Percentiles rank a stretch among this genome's conserved stretches.
These are phyloP conservation scores for Rhynchopsitta pachyrhyncha DNA, from an alignment of 2,113 vertebrate genomes.

Conservation along the genomic window DNA sequence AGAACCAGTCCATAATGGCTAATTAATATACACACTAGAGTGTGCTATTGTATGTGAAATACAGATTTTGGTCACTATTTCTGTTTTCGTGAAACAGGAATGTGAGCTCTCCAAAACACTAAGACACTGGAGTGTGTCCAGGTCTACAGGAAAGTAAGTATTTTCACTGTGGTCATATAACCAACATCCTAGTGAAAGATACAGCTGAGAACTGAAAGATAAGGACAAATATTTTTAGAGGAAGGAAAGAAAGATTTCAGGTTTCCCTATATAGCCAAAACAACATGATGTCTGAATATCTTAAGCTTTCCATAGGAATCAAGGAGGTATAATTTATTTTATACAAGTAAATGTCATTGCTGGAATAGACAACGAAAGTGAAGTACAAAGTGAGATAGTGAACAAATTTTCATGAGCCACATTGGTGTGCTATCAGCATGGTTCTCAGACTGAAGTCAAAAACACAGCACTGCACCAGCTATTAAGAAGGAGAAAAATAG, in stretches of 20 bases:
- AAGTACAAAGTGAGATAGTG: background rate
- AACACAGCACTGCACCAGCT: background rate
- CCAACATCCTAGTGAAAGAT: background rate
- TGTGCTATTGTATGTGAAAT: conserved; percentile 50
- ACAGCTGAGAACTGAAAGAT: background rate
- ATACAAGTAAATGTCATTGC: background rate
- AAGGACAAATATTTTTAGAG: background rate
- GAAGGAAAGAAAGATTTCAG: background rate
- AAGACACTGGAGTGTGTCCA: background rate
- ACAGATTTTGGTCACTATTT: background rate
- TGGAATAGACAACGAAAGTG: background rate
- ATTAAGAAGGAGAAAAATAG: background rate
- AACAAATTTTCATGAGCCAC: background rate
- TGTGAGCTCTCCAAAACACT: background rate
- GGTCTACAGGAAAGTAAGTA: background rate
- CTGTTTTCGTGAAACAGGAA: background rate
- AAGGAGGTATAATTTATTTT: background rate
- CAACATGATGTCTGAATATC: background rate
- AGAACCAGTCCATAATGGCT: background rate
- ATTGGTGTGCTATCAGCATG: background rate
- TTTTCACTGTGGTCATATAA: background rate
- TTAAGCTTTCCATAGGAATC: background rate
- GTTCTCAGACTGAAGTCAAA: background rate
- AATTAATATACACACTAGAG: conserved; percentile 46
- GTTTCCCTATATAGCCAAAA: background rate